phyloP scores from a whole-genome alignment of 2,888 invertebrate species.

The Phania funesta region DNA sequence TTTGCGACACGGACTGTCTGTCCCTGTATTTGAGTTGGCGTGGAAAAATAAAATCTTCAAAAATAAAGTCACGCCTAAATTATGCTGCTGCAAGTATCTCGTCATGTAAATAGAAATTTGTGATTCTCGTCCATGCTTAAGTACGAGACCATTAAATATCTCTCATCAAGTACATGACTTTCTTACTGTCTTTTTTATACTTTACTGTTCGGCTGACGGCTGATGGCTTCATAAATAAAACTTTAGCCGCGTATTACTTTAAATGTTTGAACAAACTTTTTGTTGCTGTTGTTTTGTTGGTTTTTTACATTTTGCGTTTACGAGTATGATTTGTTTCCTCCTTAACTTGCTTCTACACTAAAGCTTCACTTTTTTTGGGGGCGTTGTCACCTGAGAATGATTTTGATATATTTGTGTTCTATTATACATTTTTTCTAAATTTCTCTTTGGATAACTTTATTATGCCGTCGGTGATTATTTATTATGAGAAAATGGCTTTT shows the following conservation, averaged over 20 bases:
- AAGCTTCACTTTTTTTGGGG: slow-evolving; percentile 31
- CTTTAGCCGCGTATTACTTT: slow-evolving; percentile 36
- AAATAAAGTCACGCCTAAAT: slow-evolving; percentile 68
- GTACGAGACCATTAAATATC: slow-evolving; percentile 38
- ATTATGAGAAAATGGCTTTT: not conserved
- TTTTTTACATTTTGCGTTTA: slow-evolving; percentile 1
- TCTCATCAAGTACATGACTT: slow-evolving; percentile 29
- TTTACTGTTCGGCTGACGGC: slow-evolving; percentile 39
- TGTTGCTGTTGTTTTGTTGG: not conserved
- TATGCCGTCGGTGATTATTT: slow-evolving; percentile 55
- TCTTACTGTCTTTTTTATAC: slow-evolving; percentile 33
- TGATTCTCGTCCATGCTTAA: slow-evolving; percentile 17
- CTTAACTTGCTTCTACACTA: slow-evolving; percentile 25
- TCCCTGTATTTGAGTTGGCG: not conserved
- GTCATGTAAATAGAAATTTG: slow-evolving; percentile 39
- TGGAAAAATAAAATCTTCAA: not conserved
- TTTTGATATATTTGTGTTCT: slow-evolving; percentile 1
- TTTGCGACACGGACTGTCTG: not conserved
- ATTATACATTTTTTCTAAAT: slow-evolving; percentile 27
- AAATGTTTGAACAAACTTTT: slow-evolving; percentile 28
- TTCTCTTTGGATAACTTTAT: not conserved
- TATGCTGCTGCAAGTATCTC: slow-evolving; percentile 44
- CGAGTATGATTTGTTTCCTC: slow-evolving; percentile 47
- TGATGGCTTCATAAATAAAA: slow-evolving; percentile 45
- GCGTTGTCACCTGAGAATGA: slow-evolving; percentile 62